phyloP scores from a whole-genome alignment of 2,888 invertebrate genomes.

The Hartigia nigra region DNA sequence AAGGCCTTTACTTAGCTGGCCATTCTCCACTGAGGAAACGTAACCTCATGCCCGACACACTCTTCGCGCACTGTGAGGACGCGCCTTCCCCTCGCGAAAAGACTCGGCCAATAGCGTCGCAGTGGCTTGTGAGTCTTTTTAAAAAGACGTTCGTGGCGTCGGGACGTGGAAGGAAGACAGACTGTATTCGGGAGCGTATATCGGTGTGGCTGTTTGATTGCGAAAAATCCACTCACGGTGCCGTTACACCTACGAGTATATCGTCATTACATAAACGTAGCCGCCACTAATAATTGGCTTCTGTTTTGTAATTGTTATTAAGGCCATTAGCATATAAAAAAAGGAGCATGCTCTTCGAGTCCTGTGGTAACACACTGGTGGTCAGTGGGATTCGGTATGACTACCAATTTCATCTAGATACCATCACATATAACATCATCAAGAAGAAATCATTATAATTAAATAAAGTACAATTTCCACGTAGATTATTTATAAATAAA shows the following conservation, averaged over 20 bases:
- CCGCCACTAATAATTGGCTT: slow-evolving; percentile 47
- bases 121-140: background rate
- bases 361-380: slow-evolving; percentile 18
- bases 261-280: slow-evolving; percentile 53
- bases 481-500: background rate
- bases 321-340: background rate
- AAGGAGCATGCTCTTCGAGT: background rate
- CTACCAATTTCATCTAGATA: background rate
- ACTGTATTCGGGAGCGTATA: background rate
- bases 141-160: background rate
- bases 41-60: slow-evolving; percentile 2
- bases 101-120: background rate
- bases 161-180: background rate
- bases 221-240: slow-evolving; percentile 52
- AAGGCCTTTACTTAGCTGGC: slow-evolving; percentile 44
- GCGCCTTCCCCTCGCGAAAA: background rate
- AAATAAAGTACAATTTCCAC: background rate
- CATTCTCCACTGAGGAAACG: slow-evolving; percentile 29
- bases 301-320: slow-evolving; percentile 53
- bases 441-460: background rate
- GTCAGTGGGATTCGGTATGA: slow-evolving; percentile 15
- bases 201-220: slow-evolving; percentile 23
- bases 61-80: background rate
- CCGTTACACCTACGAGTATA: slow-evolving; percentile 51
- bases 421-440: background rate